Base-by-base conservation (phyloP, 2,888 invertebrate species). In the Drosophila recens region DNA sequence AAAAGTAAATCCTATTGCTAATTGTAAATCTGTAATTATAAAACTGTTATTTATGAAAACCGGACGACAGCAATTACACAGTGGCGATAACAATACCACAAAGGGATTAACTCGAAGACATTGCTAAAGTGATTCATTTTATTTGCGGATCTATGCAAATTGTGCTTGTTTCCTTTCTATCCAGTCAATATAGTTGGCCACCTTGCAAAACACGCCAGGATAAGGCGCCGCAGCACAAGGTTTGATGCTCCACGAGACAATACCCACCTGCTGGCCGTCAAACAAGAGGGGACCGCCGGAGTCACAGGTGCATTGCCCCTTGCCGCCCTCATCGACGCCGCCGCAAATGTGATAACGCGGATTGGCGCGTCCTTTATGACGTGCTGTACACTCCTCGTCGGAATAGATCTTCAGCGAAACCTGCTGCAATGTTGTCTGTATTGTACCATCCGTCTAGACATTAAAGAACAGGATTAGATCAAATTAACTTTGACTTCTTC, bases 211-310 rank as follows among this genome's bases (percentile, higher is more conserved):
- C 17, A 93, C 93, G 17, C 93, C 93, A 0, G 93, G 93, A 76
- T 90, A 92, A 4, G 92, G 92, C 4, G 89, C 79, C 17, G 87
- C 66, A 0, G 92, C 82, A 71, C 93, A 93, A 2, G 93, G 93
- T 71, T 93, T 93, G 2, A 86, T 53, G 64, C 93, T 93, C 93
- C 93, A 93, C 1, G 93, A 93, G 2, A 93, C 93, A 43, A 93
- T 91, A 33, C 93, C 93, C 38, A 93, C 85, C 76, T 92, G 92
- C 3, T 77, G 67, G 5, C 83, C 89, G 15, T 90, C 68, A 4
- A 84, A 81, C 20, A 92, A 45, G 1, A 92, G 78, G 0, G 93
- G 91, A 2, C 92, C 92, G 11, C 92, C 92, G 2, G 92, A 92
- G 49, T 92, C 92, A 0, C 92, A 92, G 46, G 81, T 90, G 70